Base-by-base conservation (phyloP, 2,113 vertebrate genomes). In the Cyanistes caeruleus region DNA sequence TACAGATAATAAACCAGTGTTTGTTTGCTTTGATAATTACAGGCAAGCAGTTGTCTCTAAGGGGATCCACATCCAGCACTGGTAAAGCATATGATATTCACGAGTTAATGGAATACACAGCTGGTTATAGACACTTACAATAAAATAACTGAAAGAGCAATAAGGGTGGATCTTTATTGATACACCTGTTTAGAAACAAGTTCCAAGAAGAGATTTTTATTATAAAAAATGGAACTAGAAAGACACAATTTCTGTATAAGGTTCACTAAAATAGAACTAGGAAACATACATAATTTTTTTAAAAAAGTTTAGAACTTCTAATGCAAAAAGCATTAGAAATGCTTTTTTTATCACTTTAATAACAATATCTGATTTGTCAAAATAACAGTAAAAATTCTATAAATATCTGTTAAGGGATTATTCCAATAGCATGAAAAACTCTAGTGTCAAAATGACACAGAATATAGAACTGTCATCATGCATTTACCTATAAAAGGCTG, bases 331-430 rank as follows among this genome's bases (percentile, higher is more conserved):
- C 78, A 81, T 92, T 84, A 94, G 92, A 90, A 95, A 84, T 74
- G 84, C 83, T 72, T 93, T 79, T 96, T 93, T 78, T 79, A 89
- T 89, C 53, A 78, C 89, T 96, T 84, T 89, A 93, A 92, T 96
- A 94, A 95, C 73, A 93, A 96, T 62, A 86, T 84, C 79, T 92
- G 85, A 94, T 95, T 92, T 95, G 96, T 95, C 95, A 97, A 96
- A 96, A 96, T 94, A 96, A 93, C 69, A 89, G 88, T 88, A 87
- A 81, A 94, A 97, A 93, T 46, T 85, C 91, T 96, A 94, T 94
- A 97, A 92, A 97, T 96, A 97, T 82, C 85, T 93, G 82, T 86
- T 96, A 84, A 58, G 56, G 69, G 79, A 96, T 96, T 96, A 96
- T 92, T 95, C 76, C 85, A 93, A 84, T 25, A 89, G 60, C 75